Evolutionary conservation across 2,797 vertebrate genomes (phyloP), one percentile per base, ranked within the genome.

Genomic region (Eulemur rubriventer): DNA sequence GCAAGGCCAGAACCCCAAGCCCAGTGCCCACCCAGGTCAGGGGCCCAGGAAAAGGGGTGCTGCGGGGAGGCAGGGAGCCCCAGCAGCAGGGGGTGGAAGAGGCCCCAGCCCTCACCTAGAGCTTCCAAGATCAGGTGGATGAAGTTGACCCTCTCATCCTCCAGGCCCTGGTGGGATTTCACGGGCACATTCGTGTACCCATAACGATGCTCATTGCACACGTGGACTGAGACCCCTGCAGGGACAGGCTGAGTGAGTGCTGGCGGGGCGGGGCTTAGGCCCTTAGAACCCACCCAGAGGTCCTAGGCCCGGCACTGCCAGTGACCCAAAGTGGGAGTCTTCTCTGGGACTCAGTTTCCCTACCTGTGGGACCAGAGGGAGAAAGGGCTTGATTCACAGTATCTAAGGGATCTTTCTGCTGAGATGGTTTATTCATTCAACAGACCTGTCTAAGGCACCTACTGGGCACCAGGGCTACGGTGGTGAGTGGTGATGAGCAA

Each of bases 131-230:
- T 99, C 41, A 99, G 98, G 28, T 99, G 99, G 84, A 99, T 98
- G 41, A 99, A 99, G 98, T 99, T 99, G 98, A 99, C 97, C 1
- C 41, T 98, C 91, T 99, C 99, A 0, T 99, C 99, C 91, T 99
- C 99, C 95, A 99, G 94, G 0, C 99, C 99, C 95, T 99, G 99
- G n/a, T 99, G 99, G 43, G 99, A 98, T 69, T 99, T 99, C 88
- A 99, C 98, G 0, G 99, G 99, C n/a, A 99, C 98, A 0, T 99
- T 99, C 97, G 99, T 98, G 98, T 99, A 99, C n/a, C 99, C 99
- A 0, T 99, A 99, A 33, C 98, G 99, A 85, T 99, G 99, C 97
- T 99, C 99, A 84, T 99, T 99, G 96, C 99, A 99, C 97, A 99
- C 97, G 0, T 99, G 99, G 98, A 99, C 99, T 65, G 99, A 99